Evolutionary conservation across 2,113 vertebrate species (phyloP).

Genomic region (Misgurnus anguillicaudatus): DNA sequence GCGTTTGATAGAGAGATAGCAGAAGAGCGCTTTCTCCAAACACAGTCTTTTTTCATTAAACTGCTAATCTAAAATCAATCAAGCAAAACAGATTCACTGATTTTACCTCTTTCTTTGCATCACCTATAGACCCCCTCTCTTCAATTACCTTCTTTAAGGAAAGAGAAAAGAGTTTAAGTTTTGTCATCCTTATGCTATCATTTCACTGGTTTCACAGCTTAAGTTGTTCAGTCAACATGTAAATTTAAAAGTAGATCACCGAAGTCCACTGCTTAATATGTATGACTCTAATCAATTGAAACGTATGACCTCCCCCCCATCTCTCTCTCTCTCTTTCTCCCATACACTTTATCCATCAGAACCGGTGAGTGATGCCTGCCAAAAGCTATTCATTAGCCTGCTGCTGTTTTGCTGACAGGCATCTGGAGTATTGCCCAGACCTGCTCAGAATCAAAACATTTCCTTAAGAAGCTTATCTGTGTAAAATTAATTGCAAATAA

Average conservation of each 20-base stretch:
- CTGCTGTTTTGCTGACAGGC: constrained; percentile 16
- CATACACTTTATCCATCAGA: background rate
- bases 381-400: constrained; percentile 48
- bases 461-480: constrained; percentile 39
- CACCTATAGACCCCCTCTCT: background rate
- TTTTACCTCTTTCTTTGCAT: constrained; percentile 21
- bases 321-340: constrained; percentile 15
- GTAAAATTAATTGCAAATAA: constrained; percentile 51
- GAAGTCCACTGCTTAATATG: background rate
- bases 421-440: constrained; percentile 50
- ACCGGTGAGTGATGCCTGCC: constrained; percentile 47
- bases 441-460: constrained; percentile 51
- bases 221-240: background rate
- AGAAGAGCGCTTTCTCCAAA: constrained; percentile 69
- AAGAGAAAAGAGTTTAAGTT: background rate
- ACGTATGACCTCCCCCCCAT: background rate
- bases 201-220: background rate
- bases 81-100: constrained; percentile 64
- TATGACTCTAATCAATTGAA: background rate
- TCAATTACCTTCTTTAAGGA: background rate
- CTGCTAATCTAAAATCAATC: constrained; percentile 74
- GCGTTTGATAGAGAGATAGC: constrained; percentile 72
- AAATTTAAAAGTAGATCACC: background rate
- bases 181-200: background rate
- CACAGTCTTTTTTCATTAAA: constrained; percentile 81